A percentile compares a stretch with the other conserved stretches of the same genome.
These are phyloP conservation scores for Denticeps clupeoides DNA, from an alignment of 2,797 vertebrate species.

Conservation along the genomic window DNA sequence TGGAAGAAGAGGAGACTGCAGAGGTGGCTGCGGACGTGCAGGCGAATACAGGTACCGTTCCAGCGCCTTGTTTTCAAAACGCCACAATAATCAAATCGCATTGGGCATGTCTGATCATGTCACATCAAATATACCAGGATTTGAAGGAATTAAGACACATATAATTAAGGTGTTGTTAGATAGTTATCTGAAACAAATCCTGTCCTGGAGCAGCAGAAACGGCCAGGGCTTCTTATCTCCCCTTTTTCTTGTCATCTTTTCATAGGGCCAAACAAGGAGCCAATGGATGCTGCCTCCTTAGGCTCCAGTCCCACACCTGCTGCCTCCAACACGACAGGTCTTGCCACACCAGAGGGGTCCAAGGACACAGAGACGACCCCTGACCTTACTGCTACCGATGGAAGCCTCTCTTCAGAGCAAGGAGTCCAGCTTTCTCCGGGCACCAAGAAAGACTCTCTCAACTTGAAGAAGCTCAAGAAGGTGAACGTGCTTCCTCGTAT, in stretches of 20 bases:
- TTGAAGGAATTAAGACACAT: too few relatives aligned
- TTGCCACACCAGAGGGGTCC: background rate
- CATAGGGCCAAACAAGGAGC: too few relatives aligned
- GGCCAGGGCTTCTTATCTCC: too few relatives aligned
- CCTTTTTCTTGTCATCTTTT: too few relatives aligned
- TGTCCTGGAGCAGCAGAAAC: too few relatives aligned
- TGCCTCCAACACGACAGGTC: background rate
- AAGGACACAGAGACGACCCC: conserved; percentile 6
- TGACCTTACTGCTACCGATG: conserved; percentile 1
- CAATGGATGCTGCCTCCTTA: too few relatives aligned
- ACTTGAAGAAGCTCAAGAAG: conserved; percentile 25
- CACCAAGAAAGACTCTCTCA: conserved; percentile 13
- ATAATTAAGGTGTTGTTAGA: too few relatives aligned
- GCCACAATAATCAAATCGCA: too few relatives aligned
- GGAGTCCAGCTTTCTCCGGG: background rate
- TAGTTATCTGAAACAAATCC: too few relatives aligned
- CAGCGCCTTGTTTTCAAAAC: too few relatives aligned
- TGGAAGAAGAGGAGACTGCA: conserved; percentile 27
- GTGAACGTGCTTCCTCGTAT: conserved; percentile 28
- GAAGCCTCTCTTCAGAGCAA: background rate
- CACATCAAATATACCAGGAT: too few relatives aligned
- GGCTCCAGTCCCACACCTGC: background rate
- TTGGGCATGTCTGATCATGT: too few relatives aligned
- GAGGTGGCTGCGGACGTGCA: conserved; percentile 8
- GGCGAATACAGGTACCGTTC: background rate